Percentiles rank a stretch among this genome's conserved stretches.
Conservation (phyloP, 2,888 invertebrate species). For the Aleiodes testaceus region DNA sequence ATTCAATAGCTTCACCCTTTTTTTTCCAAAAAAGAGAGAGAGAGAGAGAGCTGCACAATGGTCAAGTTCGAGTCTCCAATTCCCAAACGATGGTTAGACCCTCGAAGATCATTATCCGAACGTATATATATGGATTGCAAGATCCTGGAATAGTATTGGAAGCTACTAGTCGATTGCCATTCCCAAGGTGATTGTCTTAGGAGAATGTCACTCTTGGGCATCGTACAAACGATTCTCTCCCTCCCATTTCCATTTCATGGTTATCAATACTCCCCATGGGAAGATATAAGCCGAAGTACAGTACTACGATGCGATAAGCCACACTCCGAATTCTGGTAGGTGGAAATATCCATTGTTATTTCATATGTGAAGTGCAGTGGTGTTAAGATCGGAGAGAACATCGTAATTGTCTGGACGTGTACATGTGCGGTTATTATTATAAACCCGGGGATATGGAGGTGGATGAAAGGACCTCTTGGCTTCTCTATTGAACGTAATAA, state of each 20-base stretch:
- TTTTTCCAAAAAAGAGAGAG: too few relatives aligned
- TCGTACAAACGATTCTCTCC: slow-evolving; percentile 38
- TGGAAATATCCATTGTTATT: not conserved
- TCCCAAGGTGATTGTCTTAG: slow-evolving; percentile 37
- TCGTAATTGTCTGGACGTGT: slow-evolving; percentile 42
- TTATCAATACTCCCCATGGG: slow-evolving; percentile 41
- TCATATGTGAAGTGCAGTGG: too few relatives aligned
- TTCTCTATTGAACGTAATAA: slow-evolving; percentile 36
- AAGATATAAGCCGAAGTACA: slow-evolving; percentile 60
- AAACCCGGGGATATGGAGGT: too few relatives aligned
- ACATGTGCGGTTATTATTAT: too few relatives aligned
- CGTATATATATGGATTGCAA: not conserved
- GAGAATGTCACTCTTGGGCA: slow-evolving; percentile 44
- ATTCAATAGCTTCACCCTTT: too few relatives aligned
- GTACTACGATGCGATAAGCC: slow-evolving; percentile 48
- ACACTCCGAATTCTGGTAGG: not conserved
- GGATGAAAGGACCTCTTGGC: slow-evolving; percentile 48
- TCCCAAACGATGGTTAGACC: slow-evolving; percentile 5
- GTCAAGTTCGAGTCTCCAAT: slow-evolving; percentile 2
- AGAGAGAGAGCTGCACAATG: not conserved
- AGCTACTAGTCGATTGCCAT: slow-evolving; percentile 34
- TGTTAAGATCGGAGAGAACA: slow-evolving; percentile 14
- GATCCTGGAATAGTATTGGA: slow-evolving; percentile 20
- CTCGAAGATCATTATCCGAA: slow-evolving; percentile 29
- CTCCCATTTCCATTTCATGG: slow-evolving; percentile 1